Evolutionary conservation across 2,797 vertebrate species (phyloP), one percentile per base, ranked within the genome.

Genomic region (Semotilus atromaculatus): DNA sequence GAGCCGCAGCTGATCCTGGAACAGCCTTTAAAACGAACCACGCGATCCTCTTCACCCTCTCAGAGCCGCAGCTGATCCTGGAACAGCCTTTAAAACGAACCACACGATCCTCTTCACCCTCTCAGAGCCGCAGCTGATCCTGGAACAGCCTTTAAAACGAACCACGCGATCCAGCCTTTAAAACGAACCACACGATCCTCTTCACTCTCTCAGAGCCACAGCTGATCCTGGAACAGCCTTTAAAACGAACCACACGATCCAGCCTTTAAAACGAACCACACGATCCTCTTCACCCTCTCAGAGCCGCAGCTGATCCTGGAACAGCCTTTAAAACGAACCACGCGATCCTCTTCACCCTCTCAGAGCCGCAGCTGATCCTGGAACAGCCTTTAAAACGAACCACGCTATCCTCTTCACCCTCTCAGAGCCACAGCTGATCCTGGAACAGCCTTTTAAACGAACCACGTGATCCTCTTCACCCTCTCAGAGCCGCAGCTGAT

Each of bases 281-380:
- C n/a, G n/a, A n/a, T n/a, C n/a, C 73, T 34, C 77, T 88, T 90
- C 90, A 73, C 89, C 84, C 16, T 16, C 79, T 19, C 53, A 82
- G 80, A 71, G 34, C 34, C 11, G 67, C 26, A 11, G 40, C 53
- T 86, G 76, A 80, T 82, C 81, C 64, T 85, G 40, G 81, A 71
- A 64, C 62, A 31, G 67, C 29, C 71, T 45, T 53, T 82, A 71
- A 71, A 62, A 71, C 85, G 67, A 82, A 82, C 58, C 6, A 75
- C 84, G 72, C 19, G 68, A 80, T 80, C 83, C 73, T 34, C 77
- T 88, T 90, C 90, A 73, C 89, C 84, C 16, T 16, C 79, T 19
- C 53, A 82, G 80, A 71, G 34, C 34, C 11, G 67, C 26, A 11
- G 40, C 53, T 86, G 76, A 80, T 82, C 81, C 64, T 85, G 40